A percentile compares a stretch with the other conserved stretches of the same genome.
These are phyloP conservation scores for Botia almorhae DNA, from an alignment of 2,797 vertebrate species.

Conservation along the genomic window DNA sequence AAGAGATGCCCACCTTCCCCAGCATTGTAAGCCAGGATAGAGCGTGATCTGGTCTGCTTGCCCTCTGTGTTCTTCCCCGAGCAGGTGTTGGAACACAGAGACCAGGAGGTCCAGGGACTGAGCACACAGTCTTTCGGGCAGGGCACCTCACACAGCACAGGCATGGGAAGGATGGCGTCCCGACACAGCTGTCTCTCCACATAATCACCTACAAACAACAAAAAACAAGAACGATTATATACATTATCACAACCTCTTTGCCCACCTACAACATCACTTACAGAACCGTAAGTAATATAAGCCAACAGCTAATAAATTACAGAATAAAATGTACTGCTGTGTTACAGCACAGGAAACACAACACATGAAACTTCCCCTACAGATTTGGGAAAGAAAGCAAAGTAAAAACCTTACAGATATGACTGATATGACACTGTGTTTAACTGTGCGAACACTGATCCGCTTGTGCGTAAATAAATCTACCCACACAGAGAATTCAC, in stretches of 20 bases:
- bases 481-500: constrained; percentile 16
- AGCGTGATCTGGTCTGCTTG: constrained; percentile 87
- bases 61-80: constrained; percentile 96
- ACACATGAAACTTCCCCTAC: background rate
- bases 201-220: constrained; percentile 77
- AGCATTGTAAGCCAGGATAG: constrained; percentile 88
- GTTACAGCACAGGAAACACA: background rate
- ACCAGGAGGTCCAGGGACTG: constrained; percentile 91
- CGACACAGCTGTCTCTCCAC: constrained; percentile 90
- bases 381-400: background rate
- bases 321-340: background rate
- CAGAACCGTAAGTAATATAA: background rate
- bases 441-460: constrained; percentile 17
- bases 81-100: constrained; percentile 95
- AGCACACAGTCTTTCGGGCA: constrained; percentile 94
- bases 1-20: constrained; percentile 82
- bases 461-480: constrained; percentile 11
- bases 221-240: background rate
- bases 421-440: background rate
- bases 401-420: background rate
- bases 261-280: background rate
- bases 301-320: background rate
- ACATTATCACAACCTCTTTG: background rate
- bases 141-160: constrained; percentile 87
- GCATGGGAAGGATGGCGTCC: constrained; percentile 94